These are phyloP conservation scores for Crotophaga sulcirostris DNA, from an alignment of 2,113 vertebrate species.

Conservation along the genomic window DNA sequence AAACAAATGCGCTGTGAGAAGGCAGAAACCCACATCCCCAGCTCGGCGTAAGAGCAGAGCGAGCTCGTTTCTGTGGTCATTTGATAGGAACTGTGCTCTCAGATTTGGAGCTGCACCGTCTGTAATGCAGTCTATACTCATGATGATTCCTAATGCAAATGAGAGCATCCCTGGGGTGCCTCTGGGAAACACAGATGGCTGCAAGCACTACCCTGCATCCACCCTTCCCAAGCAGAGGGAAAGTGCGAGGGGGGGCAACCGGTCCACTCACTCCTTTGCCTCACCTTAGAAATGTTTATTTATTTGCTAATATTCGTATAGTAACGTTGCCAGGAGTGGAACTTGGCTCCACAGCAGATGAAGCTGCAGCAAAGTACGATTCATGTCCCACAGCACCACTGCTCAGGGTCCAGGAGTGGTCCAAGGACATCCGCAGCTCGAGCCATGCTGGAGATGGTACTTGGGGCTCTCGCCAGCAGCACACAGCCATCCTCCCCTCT, in stretches of 20 bases:
- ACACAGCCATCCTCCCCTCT: rapidly evolving
- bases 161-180: neutral
- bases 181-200: neutral
- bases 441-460: neutral
- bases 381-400: neutral
- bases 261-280: neutral
- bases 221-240: neutral
- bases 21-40: neutral
- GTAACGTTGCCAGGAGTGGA: neutral
- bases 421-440: neutral
- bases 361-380: neutral
- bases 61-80: neutral
- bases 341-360: neutral
- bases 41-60: neutral
- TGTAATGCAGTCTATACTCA: rapidly evolving
- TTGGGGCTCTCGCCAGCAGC: neutral
- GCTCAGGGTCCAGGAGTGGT: neutral
- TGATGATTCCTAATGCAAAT: neutral
- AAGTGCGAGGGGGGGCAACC: no score
- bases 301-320: neutral
- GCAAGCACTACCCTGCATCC: neutral
- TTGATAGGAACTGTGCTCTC: neutral
- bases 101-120: neutral
- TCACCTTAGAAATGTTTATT: neutral
- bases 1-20: rapidly evolving